Percentiles rank a stretch among this genome's conserved stretches.
Evolutionary conservation across 2,797 vertebrate genomes (phyloP).

Genomic region (Pangasius macronema): DNA sequence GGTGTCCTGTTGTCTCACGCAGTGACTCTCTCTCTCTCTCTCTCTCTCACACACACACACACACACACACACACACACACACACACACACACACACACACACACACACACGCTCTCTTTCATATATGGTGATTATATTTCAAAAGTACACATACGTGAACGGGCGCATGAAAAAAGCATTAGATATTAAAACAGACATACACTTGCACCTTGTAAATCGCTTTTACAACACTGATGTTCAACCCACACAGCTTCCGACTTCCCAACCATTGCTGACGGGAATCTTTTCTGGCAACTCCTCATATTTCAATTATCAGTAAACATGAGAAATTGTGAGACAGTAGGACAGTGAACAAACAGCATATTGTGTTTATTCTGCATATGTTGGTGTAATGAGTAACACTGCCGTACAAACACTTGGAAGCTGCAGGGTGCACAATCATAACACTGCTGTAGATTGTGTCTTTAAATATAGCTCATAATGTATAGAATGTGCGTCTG

Average conservation of each 20-base stretch:
- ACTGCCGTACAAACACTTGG: neutral
- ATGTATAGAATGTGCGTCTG: neutral
- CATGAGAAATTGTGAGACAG: slow-evolving; percentile 9
- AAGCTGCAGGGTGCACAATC: slow-evolving; percentile 3
- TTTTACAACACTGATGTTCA: neutral
- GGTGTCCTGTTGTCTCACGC: slow-evolving; percentile 10
- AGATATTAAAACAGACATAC: neutral
- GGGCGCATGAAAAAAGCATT: neutral
- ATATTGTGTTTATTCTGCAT: slow-evolving; percentile 12
- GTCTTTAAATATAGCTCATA: neutral
- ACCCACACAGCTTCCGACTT: slow-evolving; percentile 2
- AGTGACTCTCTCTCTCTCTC: no score
- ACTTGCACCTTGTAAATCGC: neutral
- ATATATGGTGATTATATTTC: neutral
- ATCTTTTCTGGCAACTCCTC: slow-evolving; percentile 14
- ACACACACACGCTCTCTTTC: neutral
- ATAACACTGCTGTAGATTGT: neutral
- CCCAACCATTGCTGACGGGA: neutral
- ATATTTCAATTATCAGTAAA: slow-evolving; percentile 13
- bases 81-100: neutral
- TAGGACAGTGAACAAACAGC: slow-evolving; percentile 16
- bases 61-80: neutral
- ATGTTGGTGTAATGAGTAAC: slow-evolving; percentile 15
- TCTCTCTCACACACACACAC: neutral
- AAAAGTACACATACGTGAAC: neutral